Conservation (phyloP, 2,888 invertebrate genomes). For the Drosophila maculinotata region DNA sequence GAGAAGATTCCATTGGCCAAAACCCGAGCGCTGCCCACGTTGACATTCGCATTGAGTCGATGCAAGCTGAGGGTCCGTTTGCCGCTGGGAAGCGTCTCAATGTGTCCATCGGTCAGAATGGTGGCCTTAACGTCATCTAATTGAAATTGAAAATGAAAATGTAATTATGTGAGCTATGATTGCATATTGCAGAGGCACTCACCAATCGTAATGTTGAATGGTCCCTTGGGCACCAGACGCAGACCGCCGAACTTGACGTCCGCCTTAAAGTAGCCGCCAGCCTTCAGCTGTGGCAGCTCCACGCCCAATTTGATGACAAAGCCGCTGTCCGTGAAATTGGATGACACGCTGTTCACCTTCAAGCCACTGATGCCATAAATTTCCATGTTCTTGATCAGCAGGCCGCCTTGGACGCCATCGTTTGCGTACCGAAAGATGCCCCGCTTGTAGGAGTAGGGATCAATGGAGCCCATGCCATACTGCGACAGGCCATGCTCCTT, state of each 20-base stretch:
- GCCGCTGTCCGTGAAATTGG: conserved; percentile 86
- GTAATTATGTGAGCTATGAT: no score
- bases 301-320: conserved; percentile 88
- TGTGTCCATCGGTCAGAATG: conserved; percentile 79
- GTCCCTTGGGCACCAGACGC: conserved; percentile 87
- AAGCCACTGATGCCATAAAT: conserved; percentile 87
- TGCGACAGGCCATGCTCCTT: conserved; percentile 72
- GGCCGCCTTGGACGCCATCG: conserved; percentile 82
- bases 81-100: conserved; percentile 71
- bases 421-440: conserved; percentile 83
- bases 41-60: conserved; percentile 81
- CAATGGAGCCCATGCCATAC: conserved; percentile 75
- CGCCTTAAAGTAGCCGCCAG: conserved; percentile 88
- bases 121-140: conserved; percentile 80
- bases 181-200: conserved; percentile 66
- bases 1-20: conserved; percentile 83
- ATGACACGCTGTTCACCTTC: conserved; percentile 87
- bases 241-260: conserved; percentile 88
- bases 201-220: conserved; percentile 88
- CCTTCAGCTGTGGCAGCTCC: conserved; percentile 86
- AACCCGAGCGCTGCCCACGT: conserved; percentile 77
- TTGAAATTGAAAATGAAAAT: background rate
- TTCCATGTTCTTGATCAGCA: conserved; percentile 84
- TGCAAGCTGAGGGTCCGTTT: conserved; percentile 73
- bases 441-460: conserved; percentile 82